Percentiles rank a stretch among this genome's conserved stretches.
These are phyloP conservation scores for Catamblyrhynchus diadema DNA, from an alignment of 2,797 vertebrate genomes.

Conservation along the genomic window DNA sequence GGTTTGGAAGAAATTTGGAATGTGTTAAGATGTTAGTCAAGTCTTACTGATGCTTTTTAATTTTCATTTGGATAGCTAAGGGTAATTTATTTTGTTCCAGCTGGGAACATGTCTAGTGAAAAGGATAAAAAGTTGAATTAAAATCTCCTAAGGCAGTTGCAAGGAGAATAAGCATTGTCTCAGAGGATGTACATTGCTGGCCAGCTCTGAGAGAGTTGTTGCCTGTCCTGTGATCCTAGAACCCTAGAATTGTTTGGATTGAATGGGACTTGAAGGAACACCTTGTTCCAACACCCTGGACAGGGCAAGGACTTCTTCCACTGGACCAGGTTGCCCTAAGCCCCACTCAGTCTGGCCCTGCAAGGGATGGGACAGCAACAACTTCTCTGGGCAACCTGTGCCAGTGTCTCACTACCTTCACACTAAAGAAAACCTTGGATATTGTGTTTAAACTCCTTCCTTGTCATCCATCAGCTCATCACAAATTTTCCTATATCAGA, in stretches of 20 bases:
- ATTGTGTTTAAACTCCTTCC: background rate
- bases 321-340: background rate
- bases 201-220: slow-evolving; percentile 1
- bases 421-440: background rate
- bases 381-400: background rate
- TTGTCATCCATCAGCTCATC: background rate
- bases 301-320: background rate
- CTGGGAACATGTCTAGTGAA: background rate
- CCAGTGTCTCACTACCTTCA: background rate
- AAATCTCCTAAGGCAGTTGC: background rate
- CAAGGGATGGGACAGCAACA: background rate
- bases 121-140: slow-evolving; percentile 18
- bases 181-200: background rate
- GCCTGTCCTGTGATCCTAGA: background rate
- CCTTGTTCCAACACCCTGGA: background rate
- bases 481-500: background rate
- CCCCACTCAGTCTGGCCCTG: background rate
- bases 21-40: background rate
- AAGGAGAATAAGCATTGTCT: background rate
- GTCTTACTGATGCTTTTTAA: background rate
- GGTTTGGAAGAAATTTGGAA: background rate
- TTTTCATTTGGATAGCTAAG: slow-evolving; percentile 23
- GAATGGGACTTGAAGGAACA: background rate
- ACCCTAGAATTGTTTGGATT: background rate
- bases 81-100: slow-evolving; percentile 15